These are phyloP conservation scores for Machimus rusticus DNA, from an alignment of 2,888 invertebrate genomes.

Conservation along the genomic window DNA sequence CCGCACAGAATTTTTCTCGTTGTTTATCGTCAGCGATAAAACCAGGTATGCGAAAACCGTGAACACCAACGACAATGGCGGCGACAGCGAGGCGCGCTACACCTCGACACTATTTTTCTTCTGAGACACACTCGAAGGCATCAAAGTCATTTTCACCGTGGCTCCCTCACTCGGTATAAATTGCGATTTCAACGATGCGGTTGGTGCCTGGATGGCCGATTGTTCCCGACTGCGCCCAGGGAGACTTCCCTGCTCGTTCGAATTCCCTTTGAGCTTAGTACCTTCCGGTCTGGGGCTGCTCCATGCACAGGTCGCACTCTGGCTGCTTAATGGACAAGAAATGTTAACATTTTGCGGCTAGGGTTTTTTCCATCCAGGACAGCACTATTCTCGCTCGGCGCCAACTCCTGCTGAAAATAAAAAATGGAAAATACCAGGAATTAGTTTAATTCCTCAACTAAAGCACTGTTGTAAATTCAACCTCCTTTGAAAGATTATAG, in stretches of 20 bases:
- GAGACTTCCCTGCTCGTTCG: conserved; percentile 10
- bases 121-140: background rate
- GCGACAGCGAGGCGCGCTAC: background rate
- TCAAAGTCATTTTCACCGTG: conserved; percentile 11
- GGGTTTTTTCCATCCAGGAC: background rate
- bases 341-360: conserved; percentile 16
- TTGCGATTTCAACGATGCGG: background rate
- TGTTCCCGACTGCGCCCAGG: background rate
- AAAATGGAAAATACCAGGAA: background rate
- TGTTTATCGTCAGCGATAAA: background rate
- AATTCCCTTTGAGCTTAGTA: conserved; percentile 1
- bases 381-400: background rate
- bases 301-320: background rate
- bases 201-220: background rate
- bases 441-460: background rate
- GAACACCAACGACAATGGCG: background rate
- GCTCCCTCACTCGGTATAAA: conserved; percentile 3
- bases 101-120: conserved; percentile 3
- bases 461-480: background rate
- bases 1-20: background rate
- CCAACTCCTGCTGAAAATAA: background rate
- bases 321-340: conserved; percentile 9
- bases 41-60: background rate
- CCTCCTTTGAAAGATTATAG: background rate
- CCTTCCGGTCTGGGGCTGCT: conserved; percentile 5